These are phyloP conservation scores for Camelus bactrianus DNA, from an alignment of 2,113 vertebrate genomes.

Conservation along the genomic window DNA sequence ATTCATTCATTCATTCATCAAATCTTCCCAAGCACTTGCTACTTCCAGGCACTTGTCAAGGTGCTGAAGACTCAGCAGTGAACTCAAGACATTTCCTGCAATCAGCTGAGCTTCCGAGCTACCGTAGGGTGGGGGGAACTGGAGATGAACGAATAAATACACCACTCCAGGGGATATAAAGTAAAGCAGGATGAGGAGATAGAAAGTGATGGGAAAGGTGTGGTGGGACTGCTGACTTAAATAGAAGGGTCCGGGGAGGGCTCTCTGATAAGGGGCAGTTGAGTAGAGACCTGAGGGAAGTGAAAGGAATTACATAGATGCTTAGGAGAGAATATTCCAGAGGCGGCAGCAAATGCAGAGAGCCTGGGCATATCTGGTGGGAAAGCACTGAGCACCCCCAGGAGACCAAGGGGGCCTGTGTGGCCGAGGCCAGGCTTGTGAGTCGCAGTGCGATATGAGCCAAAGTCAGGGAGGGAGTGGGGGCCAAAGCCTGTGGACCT, in stretches of 20 bases:
- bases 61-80: neutral
- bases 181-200: neutral
- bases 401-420: neutral
- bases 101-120: neutral
- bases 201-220: neutral
- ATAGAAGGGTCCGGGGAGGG: neutral
- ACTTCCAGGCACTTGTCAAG: neutral
- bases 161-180: neutral
- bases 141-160: neutral
- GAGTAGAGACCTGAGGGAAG: neutral
- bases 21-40: neutral
- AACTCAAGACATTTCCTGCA: neutral
- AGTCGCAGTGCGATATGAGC: neutral
- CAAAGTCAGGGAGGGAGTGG: neutral
- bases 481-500: too few relatives aligned
- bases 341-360: neutral
- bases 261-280: neutral
- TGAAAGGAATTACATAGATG: neutral
- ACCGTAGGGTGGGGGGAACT: neutral
- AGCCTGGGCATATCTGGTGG: neutral
- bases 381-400: neutral
- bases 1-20: neutral
- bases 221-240: neutral
- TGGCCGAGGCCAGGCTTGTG: neutral
- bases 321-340: neutral